phyloP scores from a whole-genome alignment of 1,140 invertebrate genomes.

The Monomorium pharaonis region DNA sequence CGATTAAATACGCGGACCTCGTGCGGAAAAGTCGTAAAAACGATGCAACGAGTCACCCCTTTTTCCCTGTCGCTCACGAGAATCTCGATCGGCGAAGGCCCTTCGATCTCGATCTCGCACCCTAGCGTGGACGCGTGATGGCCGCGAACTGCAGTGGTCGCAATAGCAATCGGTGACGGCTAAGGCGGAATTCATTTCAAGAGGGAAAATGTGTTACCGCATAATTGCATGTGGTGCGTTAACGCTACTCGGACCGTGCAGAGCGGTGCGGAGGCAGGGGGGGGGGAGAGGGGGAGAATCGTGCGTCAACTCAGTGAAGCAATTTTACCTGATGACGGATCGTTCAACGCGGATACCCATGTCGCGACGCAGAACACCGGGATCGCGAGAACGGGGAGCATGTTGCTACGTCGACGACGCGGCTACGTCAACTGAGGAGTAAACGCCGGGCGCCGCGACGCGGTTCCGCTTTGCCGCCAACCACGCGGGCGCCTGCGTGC shows the following conservation, averaged over 20 bases:
- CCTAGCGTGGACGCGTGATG: not conserved
- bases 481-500: constrained; percentile 53
- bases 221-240: constrained; percentile 26
- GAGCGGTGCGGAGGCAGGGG: not conserved
- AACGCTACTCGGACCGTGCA: constrained; percentile 15
- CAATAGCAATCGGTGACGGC: not conserved
- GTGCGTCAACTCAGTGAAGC: constrained; percentile 17
- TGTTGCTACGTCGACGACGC: constrained; percentile 82
- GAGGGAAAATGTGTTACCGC: not conserved
- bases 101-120: not conserved
- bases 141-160: not conserved
- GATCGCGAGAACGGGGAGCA: constrained; percentile 78
- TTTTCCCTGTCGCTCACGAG: not conserved
- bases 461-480: constrained; percentile 76
- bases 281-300: too few species aligned
- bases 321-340: constrained; percentile 81
- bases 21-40: constrained; percentile 33
- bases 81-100: not conserved
- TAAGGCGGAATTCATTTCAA: not conserved
- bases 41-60: not conserved
- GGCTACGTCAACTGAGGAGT: constrained; percentile 82
- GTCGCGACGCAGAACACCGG: constrained; percentile 79
- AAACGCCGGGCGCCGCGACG: constrained; percentile 59
- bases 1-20: constrained; percentile 42
- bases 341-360: constrained; percentile 80